Evolutionary conservation across 1,140 invertebrate species (phyloP).

Genomic region (Bombyx mori): DNA sequence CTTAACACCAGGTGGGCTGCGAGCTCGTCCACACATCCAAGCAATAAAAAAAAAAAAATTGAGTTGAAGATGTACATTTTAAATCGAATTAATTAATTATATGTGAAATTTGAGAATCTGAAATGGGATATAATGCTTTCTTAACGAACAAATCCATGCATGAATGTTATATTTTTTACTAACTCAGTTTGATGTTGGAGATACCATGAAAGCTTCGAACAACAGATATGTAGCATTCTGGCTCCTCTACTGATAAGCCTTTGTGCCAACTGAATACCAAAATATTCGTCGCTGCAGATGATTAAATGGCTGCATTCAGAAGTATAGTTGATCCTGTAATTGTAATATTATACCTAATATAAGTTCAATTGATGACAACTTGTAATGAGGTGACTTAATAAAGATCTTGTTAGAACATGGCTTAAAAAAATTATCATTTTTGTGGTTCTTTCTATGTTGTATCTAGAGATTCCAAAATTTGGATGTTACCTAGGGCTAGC

Average conservation of each 20-base stretch:
- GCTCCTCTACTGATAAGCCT: conserved; percentile 5
- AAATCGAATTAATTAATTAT: no score
- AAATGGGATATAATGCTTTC: conserved; percentile 77
- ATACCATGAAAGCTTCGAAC: neutral
- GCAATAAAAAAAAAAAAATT: no score
- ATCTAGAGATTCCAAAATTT: no score
- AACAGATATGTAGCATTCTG: conserved; percentile 5
- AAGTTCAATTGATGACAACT: neutral
- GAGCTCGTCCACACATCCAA: no score
- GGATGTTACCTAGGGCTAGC: conserved; percentile 4
- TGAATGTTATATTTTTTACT: no score
- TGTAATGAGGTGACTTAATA: neutral
- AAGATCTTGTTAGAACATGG: neutral
- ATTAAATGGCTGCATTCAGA: neutral
- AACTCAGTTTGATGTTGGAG: conserved; percentile 66
- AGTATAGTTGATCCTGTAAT: conserved; percentile 4
- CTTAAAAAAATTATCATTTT: neutral
- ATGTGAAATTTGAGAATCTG: no score
- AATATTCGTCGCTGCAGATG: neutral
- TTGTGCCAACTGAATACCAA: conserved; percentile 1
- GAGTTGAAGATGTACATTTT: no score
- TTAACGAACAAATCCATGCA: conserved; percentile 73
- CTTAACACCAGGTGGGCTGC: no score
- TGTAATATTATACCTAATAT: neutral
- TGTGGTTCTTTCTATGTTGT: no score